phyloP scores from a whole-genome alignment of 2,888 invertebrate species.

The Morpho achilles region DNA sequence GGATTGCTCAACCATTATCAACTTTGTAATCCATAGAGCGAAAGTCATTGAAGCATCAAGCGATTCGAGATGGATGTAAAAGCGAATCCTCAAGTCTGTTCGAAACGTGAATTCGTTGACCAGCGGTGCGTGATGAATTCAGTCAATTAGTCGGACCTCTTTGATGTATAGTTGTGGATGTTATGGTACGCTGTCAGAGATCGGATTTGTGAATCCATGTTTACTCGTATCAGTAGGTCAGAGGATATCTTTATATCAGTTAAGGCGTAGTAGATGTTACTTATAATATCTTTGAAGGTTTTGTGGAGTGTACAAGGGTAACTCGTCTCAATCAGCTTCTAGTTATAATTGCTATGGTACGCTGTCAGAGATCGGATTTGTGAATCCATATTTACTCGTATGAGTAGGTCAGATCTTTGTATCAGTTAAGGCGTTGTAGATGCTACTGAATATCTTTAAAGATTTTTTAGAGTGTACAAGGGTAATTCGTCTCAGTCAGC shows the following conservation, averaged over 20 bases:
- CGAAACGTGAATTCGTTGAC: slow-evolving; percentile 18
- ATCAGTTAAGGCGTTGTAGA: background rate
- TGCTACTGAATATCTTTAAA: too few relatives aligned
- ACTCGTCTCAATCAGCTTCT: too few relatives aligned
- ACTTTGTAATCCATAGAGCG: slow-evolving; percentile 17
- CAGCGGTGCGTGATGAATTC: slow-evolving; percentile 28
- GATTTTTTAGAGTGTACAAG: too few relatives aligned
- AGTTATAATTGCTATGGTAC: too few relatives aligned
- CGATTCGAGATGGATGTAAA: slow-evolving; percentile 20
- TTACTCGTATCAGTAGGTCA: slow-evolving; percentile 19
- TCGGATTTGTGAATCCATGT: slow-evolving; percentile 19
- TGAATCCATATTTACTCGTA: too few relatives aligned
- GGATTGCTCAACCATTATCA: slow-evolving; percentile 7
- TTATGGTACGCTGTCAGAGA: slow-evolving; percentile 30
- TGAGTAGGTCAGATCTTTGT: slow-evolving; percentile 15
- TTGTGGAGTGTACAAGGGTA: too few relatives aligned
- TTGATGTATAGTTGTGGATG: slow-evolving; percentile 37
- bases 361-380: too few relatives aligned
- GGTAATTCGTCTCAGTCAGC: too few relatives aligned
- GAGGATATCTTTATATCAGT: slow-evolving; percentile 5
- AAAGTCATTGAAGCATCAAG: slow-evolving; percentile 26
- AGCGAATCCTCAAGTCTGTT: slow-evolving; percentile 24
- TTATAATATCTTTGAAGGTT: too few relatives aligned
- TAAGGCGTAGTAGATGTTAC: background rate
- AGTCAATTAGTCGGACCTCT: slow-evolving; percentile 35